phyloP scores from a whole-genome alignment of 2,888 invertebrate genomes.

The Dichetophora obliterata region DNA sequence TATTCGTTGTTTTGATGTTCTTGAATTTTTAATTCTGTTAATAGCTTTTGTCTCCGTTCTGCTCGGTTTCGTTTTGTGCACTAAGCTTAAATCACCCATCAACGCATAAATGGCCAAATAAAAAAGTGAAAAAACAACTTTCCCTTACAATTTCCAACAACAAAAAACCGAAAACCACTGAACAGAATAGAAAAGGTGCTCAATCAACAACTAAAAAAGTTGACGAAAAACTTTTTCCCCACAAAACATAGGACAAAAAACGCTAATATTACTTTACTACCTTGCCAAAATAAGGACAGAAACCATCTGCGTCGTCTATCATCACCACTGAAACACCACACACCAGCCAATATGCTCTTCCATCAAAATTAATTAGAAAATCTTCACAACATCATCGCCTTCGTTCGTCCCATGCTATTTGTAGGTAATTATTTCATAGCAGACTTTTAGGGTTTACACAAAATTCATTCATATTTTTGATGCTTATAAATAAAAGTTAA shows the following conservation, averaged over 20 bases:
- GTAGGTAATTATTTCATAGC: conserved; percentile 29
- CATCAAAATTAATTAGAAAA: conserved; percentile 66
- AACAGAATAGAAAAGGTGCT: conserved; percentile 27
- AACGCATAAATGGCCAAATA: conserved; percentile 34
- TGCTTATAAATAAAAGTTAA: conserved; percentile 58
- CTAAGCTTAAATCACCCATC: conserved; percentile 29
- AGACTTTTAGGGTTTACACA: conserved; percentile 30
- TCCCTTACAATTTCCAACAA: conserved; percentile 17
- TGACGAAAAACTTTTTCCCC: conserved; percentile 38
- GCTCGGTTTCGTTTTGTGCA: background rate
- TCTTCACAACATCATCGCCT: conserved; percentile 28
- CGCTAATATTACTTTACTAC: conserved; percentile 45
- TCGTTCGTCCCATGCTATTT: background rate
- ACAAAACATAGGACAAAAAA: conserved; percentile 32
- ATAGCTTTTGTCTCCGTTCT: conserved; percentile 60
- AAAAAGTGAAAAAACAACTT: conserved; percentile 24
- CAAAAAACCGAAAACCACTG: conserved; percentile 50
- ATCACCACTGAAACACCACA: background rate
- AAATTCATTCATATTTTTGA: conserved; percentile 23
- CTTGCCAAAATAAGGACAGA: conserved; percentile 28
- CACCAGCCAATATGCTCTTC: conserved; percentile 51
- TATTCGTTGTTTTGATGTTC: conserved; percentile 46
- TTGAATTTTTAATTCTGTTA: conserved; percentile 64
- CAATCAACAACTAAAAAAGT: conserved; percentile 37
- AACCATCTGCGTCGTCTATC: conserved; percentile 45